phyloP scores from a whole-genome alignment of 2,113 vertebrate genomes.

The Dromaius novaehollandiae region DNA sequence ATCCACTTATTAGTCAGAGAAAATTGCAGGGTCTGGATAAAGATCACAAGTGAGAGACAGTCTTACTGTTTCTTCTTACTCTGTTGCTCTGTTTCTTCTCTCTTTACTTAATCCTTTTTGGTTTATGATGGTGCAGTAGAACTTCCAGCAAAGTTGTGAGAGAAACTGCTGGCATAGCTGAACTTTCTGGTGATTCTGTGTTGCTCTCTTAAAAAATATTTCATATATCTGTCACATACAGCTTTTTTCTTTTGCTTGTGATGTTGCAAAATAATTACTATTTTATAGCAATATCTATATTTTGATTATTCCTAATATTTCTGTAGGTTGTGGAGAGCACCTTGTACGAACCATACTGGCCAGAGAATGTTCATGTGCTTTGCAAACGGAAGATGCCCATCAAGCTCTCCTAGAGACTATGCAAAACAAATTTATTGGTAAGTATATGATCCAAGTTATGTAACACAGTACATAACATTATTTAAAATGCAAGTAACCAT shows the following conservation, averaged over 20 bases:
- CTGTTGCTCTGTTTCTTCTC: neutral
- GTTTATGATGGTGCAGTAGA: neutral
- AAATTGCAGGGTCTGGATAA: neutral
- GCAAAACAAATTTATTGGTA: conserved; percentile 99
- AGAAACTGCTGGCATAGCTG: neutral
- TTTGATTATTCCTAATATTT: conserved; percentile 16
- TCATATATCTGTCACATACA: neutral
- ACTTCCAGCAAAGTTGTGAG: neutral
- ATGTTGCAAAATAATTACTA: neutral
- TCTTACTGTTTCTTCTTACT: fast-evolving
- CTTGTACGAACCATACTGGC: conserved; percentile 97
- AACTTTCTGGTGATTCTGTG: neutral
- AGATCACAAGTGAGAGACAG: neutral
- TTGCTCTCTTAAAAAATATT: neutral
- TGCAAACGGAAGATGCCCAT: conserved; percentile 97
- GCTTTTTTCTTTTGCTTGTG: neutral
- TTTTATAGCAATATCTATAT: neutral
- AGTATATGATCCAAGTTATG: conserved; percentile 64
- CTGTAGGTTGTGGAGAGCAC: conserved; percentile 96
- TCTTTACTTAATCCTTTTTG: neutral
- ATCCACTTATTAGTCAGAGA: neutral
- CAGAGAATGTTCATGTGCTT: conserved; percentile 94
- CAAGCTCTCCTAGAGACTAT: conserved; percentile 98
- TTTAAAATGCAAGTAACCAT: neutral
- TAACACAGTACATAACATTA: neutral